These are phyloP conservation scores for Plotosus lineatus DNA, from an alignment of 2,113 vertebrate species.

Conservation along the genomic window DNA sequence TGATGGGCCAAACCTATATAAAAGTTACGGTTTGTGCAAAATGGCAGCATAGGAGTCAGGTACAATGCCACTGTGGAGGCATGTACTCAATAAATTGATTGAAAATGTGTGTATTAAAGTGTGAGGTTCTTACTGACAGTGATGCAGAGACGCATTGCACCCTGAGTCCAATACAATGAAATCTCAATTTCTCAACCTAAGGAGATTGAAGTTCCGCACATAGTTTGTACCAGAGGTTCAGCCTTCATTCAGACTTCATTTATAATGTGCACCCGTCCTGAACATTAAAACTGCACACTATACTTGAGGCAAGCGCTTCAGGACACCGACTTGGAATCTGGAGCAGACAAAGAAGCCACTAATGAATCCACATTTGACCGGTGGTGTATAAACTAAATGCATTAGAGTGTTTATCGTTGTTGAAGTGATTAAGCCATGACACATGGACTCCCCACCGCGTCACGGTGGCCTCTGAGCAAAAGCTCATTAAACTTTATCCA, in stretches of 20 bases:
- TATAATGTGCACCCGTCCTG: neutral
- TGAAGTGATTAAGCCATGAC: conserved; percentile 80
- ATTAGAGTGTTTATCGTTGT: conserved; percentile 54
- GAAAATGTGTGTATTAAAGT: neutral
- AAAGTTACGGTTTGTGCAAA: neutral
- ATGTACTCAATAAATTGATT: neutral
- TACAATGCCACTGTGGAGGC: neutral
- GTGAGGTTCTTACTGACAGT: neutral
- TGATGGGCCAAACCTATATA: too few relatives aligned
- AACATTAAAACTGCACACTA: neutral
- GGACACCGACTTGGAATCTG: conserved; percentile 1
- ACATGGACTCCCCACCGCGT: conserved; percentile 79
- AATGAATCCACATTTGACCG: conserved; percentile 34
- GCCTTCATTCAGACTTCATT: neutral
- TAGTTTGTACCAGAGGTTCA: neutral
- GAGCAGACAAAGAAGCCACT: conserved; percentile 1
- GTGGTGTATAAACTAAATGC: conserved; percentile 40
- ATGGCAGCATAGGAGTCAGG: neutral
- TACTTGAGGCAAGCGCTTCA: neutral
- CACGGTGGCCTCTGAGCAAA: conserved; percentile 75
- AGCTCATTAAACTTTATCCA: conserved; percentile 83
- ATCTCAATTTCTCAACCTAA: neutral
- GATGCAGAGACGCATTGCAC: neutral
- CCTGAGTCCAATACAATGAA: neutral
- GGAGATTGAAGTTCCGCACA: neutral